These are phyloP conservation scores for Crocuta crocuta DNA, from an alignment of 2,113 vertebrate species.

Conservation along the genomic window DNA sequence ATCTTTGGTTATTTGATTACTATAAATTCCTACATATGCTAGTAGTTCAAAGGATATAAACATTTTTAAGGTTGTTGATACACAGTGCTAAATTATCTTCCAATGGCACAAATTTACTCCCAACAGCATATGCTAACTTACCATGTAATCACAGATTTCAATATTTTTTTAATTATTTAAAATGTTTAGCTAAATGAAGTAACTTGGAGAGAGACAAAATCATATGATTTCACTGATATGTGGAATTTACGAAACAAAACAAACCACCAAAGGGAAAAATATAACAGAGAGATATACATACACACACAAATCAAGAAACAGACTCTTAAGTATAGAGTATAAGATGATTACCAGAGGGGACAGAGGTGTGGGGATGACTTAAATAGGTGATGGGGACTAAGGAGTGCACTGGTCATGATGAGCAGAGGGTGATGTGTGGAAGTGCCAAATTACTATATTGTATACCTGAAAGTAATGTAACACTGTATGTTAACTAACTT, in stretches of 20 bases:
- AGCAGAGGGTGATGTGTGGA: not conserved
- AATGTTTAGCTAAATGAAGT: not conserved
- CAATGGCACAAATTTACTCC: constrained; percentile 32
- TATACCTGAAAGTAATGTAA: not conserved
- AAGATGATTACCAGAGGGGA: not conserved
- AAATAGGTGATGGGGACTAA: not conserved
- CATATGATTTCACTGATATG: not conserved
- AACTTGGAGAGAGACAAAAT: not conserved
- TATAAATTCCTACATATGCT: not conserved
- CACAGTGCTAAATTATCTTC: constrained; percentile 23
- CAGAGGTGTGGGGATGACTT: not conserved
- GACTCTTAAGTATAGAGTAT: not conserved
- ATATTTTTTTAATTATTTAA: constrained; percentile 14
- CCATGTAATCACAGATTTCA: not conserved
- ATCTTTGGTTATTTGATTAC: constrained; percentile 12
- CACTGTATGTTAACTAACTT: not conserved
- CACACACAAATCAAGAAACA: not conserved
- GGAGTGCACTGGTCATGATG: not conserved
- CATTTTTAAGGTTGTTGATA: constrained; percentile 33
- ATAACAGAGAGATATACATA: not conserved
- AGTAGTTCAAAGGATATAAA: constrained; percentile 21
- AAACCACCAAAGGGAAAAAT: not conserved
- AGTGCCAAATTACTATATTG: not conserved
- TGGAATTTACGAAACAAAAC: not conserved
- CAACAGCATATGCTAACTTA: not conserved